Evolutionary conservation across 2,797 vertebrate species (phyloP).

Genomic region (Phoebastria nigripes): DNA sequence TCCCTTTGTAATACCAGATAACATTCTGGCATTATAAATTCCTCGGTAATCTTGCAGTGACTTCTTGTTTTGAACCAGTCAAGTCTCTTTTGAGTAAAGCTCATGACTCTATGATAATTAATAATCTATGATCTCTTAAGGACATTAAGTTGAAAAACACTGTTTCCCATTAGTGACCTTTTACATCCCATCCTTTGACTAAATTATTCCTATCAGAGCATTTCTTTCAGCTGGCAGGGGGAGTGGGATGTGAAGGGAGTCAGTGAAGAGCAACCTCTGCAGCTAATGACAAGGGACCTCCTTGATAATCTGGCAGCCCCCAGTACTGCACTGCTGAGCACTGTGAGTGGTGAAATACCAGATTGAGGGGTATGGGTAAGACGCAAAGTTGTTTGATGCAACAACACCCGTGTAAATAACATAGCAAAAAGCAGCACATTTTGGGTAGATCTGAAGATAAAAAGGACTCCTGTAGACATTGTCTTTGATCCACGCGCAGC

Average conservation of each 20-base stretch:
- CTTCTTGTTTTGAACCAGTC: neutral
- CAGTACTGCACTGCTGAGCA: fast-evolving
- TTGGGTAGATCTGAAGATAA: neutral
- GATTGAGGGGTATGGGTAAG: neutral
- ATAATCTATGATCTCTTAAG: slow-evolving; percentile 56
- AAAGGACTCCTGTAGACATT: neutral
- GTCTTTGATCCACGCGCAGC: neutral
- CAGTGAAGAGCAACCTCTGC: neutral
- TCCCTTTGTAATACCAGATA: neutral
- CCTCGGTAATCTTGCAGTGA: neutral
- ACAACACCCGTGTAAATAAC: neutral
- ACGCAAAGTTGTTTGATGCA: neutral
- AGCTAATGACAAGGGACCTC: neutral
- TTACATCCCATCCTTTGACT: neutral
- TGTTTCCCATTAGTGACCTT: slow-evolving; percentile 53
- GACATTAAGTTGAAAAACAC: slow-evolving; percentile 22
- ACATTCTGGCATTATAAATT: neutral
- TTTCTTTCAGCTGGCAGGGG: neutral
- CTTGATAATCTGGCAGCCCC: neutral
- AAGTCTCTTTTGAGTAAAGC: slow-evolving; percentile 13
- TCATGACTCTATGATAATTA: slow-evolving; percentile 38
- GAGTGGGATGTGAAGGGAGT: neutral
- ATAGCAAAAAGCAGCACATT: neutral
- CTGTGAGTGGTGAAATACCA: neutral
- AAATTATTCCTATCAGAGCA: neutral